Evolutionary conservation across 2,888 invertebrate species (phyloP).

Genomic region (Eupithecia subumbrata): DNA sequence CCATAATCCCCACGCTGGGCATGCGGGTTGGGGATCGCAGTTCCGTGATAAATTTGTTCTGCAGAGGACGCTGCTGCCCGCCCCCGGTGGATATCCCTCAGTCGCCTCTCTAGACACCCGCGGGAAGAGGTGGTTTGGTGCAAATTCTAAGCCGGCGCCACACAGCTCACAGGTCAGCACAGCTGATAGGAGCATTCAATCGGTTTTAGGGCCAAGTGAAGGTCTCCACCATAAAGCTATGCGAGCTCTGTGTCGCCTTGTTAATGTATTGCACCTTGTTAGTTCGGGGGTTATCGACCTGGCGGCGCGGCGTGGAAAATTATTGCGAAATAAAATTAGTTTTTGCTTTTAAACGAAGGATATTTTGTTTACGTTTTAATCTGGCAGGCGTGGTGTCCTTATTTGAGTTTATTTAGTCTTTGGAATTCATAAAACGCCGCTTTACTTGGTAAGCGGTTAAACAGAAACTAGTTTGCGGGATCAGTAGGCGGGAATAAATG

Average conservation of each 20-base stretch:
- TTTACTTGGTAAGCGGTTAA: constrained; percentile 39
- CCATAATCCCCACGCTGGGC: too few species aligned
- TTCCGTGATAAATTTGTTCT: too few species aligned
- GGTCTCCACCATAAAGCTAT: not conserved
- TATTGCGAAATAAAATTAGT: constrained; percentile 34
- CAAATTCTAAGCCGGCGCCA: too few species aligned
- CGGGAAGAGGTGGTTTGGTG: too few species aligned
- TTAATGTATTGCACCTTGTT: constrained; percentile 70
- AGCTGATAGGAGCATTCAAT: not conserved
- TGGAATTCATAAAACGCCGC: constrained; percentile 28
- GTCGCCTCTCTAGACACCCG: too few species aligned
- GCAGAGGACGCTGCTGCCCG: too few species aligned
- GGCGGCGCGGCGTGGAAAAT: constrained; percentile 32
- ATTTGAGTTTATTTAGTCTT: not conserved
- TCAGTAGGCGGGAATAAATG: constrained; percentile 48
- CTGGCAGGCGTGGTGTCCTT: not conserved
- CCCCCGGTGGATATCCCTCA: too few species aligned
- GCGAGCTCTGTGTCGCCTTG: constrained; percentile 46
- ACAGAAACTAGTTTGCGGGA: constrained; percentile 16
- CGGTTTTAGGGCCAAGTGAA: constrained; percentile 11
- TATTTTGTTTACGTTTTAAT: constrained; percentile 16
- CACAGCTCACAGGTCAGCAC: too few species aligned
- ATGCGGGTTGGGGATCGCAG: too few species aligned
- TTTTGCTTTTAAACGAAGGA: constrained; percentile 18
- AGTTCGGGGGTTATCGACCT: constrained; percentile 55